Evolutionary conservation across 2,113 vertebrate genomes (phyloP).

Genomic region (Oxyruncus cristatus): DNA sequence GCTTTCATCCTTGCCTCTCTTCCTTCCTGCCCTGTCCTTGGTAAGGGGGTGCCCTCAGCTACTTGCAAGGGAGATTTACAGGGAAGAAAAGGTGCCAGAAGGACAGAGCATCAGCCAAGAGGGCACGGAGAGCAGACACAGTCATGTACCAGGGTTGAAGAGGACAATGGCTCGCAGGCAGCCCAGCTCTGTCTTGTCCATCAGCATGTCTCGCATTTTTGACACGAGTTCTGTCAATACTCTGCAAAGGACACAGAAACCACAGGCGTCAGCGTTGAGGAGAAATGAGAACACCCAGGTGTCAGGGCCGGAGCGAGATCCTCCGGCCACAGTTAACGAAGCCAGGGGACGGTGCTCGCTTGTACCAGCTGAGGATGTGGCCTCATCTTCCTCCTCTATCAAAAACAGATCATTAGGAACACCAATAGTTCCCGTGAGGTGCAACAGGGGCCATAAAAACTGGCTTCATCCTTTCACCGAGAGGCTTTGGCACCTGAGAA

Average conservation of each 20-base stretch:
- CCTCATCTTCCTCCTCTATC: slow-evolving; percentile 4
- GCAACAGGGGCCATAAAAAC: not conserved
- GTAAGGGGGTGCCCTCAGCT: not conserved
- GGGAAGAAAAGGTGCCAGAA: not conserved
- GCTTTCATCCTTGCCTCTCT: not conserved
- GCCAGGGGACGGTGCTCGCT: not conserved
- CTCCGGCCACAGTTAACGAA: not conserved
- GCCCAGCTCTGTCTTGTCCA: slow-evolving; percentile 99
- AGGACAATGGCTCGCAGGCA: slow-evolving; percentile 96
- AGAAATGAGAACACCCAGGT: not conserved
- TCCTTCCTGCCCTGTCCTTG: not conserved
- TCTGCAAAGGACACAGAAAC: slow-evolving; percentile 65
- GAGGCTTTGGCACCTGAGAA: not conserved
- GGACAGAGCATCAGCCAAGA: not conserved
- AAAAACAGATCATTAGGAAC: slow-evolving; percentile 25
- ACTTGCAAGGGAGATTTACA: not conserved
- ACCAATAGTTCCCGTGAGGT: slow-evolving; percentile 30
- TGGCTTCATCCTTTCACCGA: not conserved
- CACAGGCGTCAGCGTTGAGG: not conserved
- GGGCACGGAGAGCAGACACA: not conserved
- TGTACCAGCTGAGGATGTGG: not conserved
- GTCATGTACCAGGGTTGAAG: slow-evolving; percentile 89
- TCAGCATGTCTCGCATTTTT: slow-evolving; percentile 99
- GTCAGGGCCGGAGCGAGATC: not conserved
- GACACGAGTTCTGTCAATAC: slow-evolving; percentile 98